Evolutionary conservation across 2,113 vertebrate genomes (phyloP).

Genomic region (Tympanuchus pallidicinctus): DNA sequence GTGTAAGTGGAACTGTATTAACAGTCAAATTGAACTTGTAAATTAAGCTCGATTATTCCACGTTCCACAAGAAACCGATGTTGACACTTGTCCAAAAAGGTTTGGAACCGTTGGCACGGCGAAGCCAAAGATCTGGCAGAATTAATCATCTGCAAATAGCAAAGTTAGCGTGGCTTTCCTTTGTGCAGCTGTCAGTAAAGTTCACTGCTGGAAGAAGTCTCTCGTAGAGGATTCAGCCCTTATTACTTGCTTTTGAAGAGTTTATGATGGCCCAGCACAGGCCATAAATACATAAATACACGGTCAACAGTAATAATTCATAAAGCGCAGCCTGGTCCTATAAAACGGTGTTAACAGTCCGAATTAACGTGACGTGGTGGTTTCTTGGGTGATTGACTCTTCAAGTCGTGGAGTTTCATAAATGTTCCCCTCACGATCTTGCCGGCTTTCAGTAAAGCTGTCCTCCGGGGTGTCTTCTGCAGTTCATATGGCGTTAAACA

Average conservation of each 20-base stretch:
- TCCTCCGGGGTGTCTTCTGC: constrained; percentile 4
- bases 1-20: not conserved
- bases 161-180: not conserved
- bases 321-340: not conserved
- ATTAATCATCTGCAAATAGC: not conserved
- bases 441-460: not conserved
- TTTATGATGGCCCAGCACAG: not conserved
- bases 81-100: not conserved
- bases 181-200: not conserved
- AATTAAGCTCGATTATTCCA: not conserved
- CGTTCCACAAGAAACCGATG: not conserved
- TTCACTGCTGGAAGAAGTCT: not conserved
- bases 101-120: not conserved
- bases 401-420: not conserved
- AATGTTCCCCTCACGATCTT: not conserved
- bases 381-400: constrained; percentile 37
- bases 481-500: not conserved
- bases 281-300: constrained; percentile 8
- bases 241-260: not conserved
- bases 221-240: not conserved
- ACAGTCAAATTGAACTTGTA: not conserved
- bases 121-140: not conserved
- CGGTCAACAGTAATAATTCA: not conserved
- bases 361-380: not conserved
- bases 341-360: constrained; percentile 20